Base-by-base conservation (phyloP, 1,140 invertebrate genomes). In the Dendrolimus punctatus region DNA sequence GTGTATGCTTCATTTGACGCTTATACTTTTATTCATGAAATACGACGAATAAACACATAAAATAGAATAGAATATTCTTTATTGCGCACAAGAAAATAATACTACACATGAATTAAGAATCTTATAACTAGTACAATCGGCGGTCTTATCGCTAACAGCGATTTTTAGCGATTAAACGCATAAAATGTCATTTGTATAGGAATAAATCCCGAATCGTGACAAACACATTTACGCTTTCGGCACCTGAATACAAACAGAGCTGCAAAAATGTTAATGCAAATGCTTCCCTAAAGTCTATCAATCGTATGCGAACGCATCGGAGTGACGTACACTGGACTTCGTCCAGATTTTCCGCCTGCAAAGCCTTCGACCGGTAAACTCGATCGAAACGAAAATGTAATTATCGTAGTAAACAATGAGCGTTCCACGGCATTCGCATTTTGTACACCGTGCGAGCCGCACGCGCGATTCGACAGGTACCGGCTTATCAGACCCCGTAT, bases 341-440 rank as follows among this genome's bases (percentile, higher is more conserved):
- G 58, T 57, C 64, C 66, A 79, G 78, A 79, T 84, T 81, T 80
- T 80, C 80, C 76, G 71, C 62, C 66, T 58, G 49, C 63, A 45
- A 56, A 81, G 73, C 75, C 78, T 84, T 79, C 75, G 73, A 72
- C 71, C 70, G 58, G 71, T 67, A 80, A n/a, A 78, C 70, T 80
- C 76, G 75, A 81, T 80, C 74, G 77, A 68, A 78, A 76, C 67
- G 70, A 80, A 79, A 78, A 78, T 74, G 69, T 76, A 79, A 84
- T 84, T 82, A 77, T 66, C 66, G 70, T 66, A 68, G 77, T 81
- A 85, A 85, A 85, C 81, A 85, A 81, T 77, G 60, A 68, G 66
- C 65, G 62, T 55, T 53, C 62, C 66, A 57, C 73, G 76, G 73
- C 81, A 85, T 80, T 83, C 79, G 76, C 66, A 71, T 74, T 71